Evolutionary conservation across 2,797 vertebrate species (phyloP).

Genomic region (Bradypodion pumilum): DNA sequence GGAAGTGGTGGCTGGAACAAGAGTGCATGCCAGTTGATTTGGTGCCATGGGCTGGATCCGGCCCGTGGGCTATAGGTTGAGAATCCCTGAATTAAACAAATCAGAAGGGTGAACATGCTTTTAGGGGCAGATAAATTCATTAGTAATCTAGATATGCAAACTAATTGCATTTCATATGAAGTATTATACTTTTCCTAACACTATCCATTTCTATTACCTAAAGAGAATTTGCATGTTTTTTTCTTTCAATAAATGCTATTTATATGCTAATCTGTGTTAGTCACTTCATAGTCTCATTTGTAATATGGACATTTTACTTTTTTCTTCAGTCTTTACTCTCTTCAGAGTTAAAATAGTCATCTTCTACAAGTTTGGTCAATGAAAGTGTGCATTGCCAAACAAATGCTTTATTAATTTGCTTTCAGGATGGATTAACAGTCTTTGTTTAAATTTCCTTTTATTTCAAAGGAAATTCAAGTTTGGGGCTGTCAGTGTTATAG

Average conservation of each 20-base stretch:
- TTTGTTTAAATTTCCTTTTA: constrained; percentile 66
- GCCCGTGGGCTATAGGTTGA: no score
- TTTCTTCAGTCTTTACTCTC: constrained; percentile 21
- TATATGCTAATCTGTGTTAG: constrained; percentile 5
- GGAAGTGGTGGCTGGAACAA: no score
- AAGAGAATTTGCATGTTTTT: constrained; percentile 16
- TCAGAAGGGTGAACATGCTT: accelerated
- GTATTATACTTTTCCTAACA: neutral
- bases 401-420: constrained; percentile 62
- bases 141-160: neutral
- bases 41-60: no score
- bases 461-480: constrained; percentile 59
- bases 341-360: constrained; percentile 15
- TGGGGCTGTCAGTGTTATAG: constrained; percentile 47
- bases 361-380: constrained; percentile 30
- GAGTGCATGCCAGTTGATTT: no score
- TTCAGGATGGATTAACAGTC: constrained; percentile 57
- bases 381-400: constrained; percentile 37
- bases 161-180: neutral
- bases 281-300: neutral
- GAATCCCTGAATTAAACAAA: accelerated
- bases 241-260: constrained; percentile 33
- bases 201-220: neutral
- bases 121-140: accelerated
- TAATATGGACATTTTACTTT: neutral